Percentiles rank a stretch among this genome's conserved stretches.
These are phyloP conservation scores for Hydrozoanthus tunicans DNA, from an alignment of 64 coral and sea anemone species.

Conservation along the genomic window DNA sequence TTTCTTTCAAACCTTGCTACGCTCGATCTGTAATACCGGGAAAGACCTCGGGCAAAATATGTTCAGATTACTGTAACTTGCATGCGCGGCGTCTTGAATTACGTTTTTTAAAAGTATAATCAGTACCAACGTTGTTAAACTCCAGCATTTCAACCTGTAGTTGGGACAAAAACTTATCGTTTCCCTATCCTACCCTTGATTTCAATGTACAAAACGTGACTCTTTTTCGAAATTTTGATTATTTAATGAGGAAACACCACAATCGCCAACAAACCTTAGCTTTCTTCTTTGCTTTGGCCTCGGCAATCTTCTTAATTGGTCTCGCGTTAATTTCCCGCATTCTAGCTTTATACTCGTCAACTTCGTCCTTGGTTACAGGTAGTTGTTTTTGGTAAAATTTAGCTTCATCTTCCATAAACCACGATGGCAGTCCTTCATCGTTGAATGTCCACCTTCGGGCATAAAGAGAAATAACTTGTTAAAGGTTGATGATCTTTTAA, in stretches of 20 bases:
- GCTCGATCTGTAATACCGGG: too few relatives aligned
- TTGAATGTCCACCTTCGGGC: slow-evolving; percentile 88
- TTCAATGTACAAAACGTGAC: background rate
- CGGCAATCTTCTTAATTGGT: slow-evolving; percentile 95
- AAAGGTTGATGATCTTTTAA: background rate
- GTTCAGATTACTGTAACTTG: too few relatives aligned
- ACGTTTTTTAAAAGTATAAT: too few relatives aligned
- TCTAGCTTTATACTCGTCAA: slow-evolving; percentile 77
- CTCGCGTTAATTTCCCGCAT: slow-evolving; percentile 94
- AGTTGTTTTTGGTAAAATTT: slow-evolving; percentile 72
- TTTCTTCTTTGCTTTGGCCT: slow-evolving; percentile 96
- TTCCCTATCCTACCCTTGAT: background rate
- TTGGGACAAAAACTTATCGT: too few relatives aligned
- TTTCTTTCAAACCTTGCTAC: too few relatives aligned
- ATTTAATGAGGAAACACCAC: too few relatives aligned
- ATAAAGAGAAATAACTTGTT: background rate
- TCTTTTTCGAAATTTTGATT: too few relatives aligned
- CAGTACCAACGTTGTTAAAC: too few relatives aligned
- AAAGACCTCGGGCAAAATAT: too few relatives aligned
- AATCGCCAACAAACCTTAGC: slow-evolving; percentile 59
- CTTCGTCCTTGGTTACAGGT: slow-evolving; percentile 90
- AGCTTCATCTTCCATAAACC: slow-evolving; percentile 86
- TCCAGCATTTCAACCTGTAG: too few relatives aligned
- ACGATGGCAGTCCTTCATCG: slow-evolving; percentile 77
- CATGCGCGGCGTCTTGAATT: too few relatives aligned